phyloP scores from a whole-genome alignment of 2,113 vertebrate species.

The Helogale parvula region DNA sequence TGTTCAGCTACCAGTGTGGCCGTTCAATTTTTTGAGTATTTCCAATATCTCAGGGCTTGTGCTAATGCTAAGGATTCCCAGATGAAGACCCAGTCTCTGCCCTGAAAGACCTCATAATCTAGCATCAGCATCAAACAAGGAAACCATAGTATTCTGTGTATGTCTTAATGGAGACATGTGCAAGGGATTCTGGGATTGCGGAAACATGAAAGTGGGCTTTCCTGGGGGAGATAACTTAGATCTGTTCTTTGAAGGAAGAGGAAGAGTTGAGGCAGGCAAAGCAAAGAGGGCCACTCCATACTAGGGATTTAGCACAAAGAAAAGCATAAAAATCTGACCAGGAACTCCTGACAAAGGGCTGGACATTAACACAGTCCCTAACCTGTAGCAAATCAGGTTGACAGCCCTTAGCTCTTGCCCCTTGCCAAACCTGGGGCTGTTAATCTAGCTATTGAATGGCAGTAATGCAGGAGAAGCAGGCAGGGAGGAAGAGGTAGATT shows the following conservation, averaged over 20 bases:
- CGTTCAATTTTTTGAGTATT: slow-evolving; percentile 6
- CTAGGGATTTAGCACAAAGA: not conserved
- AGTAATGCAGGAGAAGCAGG: not conserved
- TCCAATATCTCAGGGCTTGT: not conserved
- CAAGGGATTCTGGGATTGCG: not conserved
- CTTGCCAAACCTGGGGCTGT: not conserved
- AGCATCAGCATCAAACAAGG: not conserved
- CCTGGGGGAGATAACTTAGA: not conserved
- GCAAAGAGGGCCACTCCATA: not conserved
- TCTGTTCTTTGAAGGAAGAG: slow-evolving; percentile 56
- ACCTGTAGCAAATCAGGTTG: not conserved
- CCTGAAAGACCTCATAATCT: not conserved
- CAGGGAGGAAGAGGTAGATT: not conserved
- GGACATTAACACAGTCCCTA: not conserved
- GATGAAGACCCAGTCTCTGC: not conserved
- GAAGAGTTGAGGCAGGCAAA: not conserved
- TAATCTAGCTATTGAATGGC: not conserved
- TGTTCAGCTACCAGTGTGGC: not conserved
- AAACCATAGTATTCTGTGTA: slow-evolving; percentile 19
- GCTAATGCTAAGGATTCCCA: slow-evolving; percentile 32
- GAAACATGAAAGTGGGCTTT: not conserved
- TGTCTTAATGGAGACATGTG: not conserved
- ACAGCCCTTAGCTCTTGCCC: not conserved
- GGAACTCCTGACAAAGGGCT: not conserved
- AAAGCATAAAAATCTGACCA: not conserved